Percentiles rank a stretch among this genome's conserved stretches.
Evolutionary conservation across 2,888 invertebrate genomes (phyloP).

Genomic region (Drosophila peninsularis): DNA sequence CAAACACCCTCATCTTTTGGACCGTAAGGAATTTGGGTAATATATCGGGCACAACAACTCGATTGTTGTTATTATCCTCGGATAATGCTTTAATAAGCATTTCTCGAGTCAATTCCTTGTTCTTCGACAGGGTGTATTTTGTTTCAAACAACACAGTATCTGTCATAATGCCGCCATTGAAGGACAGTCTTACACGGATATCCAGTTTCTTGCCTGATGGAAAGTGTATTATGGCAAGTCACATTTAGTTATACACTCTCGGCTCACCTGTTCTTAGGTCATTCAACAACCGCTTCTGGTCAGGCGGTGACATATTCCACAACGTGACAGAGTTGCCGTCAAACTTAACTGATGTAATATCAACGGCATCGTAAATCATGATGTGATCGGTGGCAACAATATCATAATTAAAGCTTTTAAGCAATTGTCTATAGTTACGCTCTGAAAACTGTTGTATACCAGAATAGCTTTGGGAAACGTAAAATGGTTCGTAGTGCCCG

Average conservation of each 20-base stretch:
- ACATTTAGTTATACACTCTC: too few species aligned
- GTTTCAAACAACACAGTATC: constrained; percentile 43
- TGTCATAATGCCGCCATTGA: constrained; percentile 21
- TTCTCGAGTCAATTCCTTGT: constrained; percentile 43
- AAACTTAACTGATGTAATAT: constrained; percentile 60
- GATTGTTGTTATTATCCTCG: constrained; percentile 10
- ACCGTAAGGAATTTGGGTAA: constrained; percentile 61
- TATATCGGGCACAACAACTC: constrained; percentile 58
- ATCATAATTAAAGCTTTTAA: constrained; percentile 86
- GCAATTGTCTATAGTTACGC: constrained; percentile 86
- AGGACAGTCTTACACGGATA: constrained; percentile 47
- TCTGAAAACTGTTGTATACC: constrained; percentile 88
- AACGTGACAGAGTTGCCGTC: constrained; percentile 60
- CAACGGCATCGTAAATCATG: constrained; percentile 52
- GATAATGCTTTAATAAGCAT: constrained; percentile 38
- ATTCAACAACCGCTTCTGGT: constrained; percentile 46
- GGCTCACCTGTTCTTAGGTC: constrained; percentile 48
- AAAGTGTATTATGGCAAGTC: not conserved
- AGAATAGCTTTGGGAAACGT: constrained; percentile 93
- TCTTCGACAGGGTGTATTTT: constrained; percentile 35
- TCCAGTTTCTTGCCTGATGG: constrained; percentile 35
- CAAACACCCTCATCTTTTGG: constrained; percentile 51
- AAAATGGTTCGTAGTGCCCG: constrained; percentile 95
- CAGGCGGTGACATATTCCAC: constrained; percentile 69
- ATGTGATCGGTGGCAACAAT: constrained; percentile 54